Base-by-base conservation (phyloP, 92 coral and sea anemone species). In the Heliopora coerulea region DNA sequence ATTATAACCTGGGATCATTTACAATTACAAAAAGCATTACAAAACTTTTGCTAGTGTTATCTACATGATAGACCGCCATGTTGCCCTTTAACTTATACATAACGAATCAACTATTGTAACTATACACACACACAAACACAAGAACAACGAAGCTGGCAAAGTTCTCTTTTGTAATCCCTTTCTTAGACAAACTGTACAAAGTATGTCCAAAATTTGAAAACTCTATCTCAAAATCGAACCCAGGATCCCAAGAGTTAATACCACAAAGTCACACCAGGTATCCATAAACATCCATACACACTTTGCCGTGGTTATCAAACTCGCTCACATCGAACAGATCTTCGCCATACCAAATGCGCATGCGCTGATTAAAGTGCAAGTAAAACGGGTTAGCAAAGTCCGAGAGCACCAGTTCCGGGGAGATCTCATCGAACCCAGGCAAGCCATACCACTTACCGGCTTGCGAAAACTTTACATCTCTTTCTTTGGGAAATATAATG, bases 321-420 rank as follows among this genome's bases (percentile, higher is more conserved):
- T 70, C 77, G 42, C 63, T 35, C 31, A 48, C 49, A 58, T 70
- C 77, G 52, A 29, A 70, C 25, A 70, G 20, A 70, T 70, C 77
- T 54, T 70, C 77, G 49, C 77, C 77, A 34, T 70, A 70, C 77
- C 77, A 70, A 33, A 70, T 70, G 17, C 77, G 35, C 32, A 70
- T 32, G 56, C 63, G 35, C 30, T 70, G 77, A 12, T 54, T 54
- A 2, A 23, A 30, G 37, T 33, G 27, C 20, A 70, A 18, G 32
- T 52, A 70, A 13, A 70, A 25, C 5, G 77, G 77, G 37, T 33
- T 41, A 0, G 77, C 77, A 31, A 70, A 70, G 30, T 70, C 58
- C 1, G 77, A 70, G 56, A 70, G 30, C 28, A 70, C 63, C 5
- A 70, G 52, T 8, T 30, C 63, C 0, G 63, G 63, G 10, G 77